These are phyloP conservation scores for Parotia lawesii DNA, from an alignment of 2,113 vertebrate genomes.

Conservation along the genomic window DNA sequence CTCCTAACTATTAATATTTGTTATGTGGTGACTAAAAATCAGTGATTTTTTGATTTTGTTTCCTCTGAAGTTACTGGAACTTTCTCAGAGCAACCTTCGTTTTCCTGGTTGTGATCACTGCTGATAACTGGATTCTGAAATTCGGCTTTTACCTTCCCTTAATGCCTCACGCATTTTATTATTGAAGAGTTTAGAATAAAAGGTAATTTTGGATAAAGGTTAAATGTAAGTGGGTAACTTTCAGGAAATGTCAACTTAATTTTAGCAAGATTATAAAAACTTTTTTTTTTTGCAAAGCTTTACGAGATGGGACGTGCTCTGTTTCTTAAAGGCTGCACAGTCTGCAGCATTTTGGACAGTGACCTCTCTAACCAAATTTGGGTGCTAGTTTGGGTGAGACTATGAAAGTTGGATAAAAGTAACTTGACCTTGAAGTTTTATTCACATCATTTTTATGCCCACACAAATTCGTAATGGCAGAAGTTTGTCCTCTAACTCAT, in stretches of 20 bases:
- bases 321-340: not conserved
- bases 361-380: not conserved
- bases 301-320: rapidly evolving
- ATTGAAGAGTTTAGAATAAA: not conserved
- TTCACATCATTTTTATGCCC: not conserved
- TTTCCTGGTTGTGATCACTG: not conserved
- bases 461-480: not conserved
- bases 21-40: slow-evolving; percentile 29
- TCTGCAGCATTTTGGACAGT: not conserved
- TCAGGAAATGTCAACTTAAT: not conserved
- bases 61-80: not conserved
- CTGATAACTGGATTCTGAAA: not conserved
- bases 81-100: not conserved
- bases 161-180: not conserved
- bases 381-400: not conserved
- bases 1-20: not conserved
- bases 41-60: slow-evolving; percentile 25
- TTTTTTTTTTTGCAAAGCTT: not conserved
- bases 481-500: not conserved
- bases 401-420: not conserved
- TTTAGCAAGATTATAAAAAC: not conserved
- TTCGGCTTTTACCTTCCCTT: not conserved
- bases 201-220: slow-evolving; percentile 5
- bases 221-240: not conserved
- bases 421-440: not conserved